These are phyloP conservation scores for Spisula solida DNA, from an alignment of 2,888 invertebrate genomes.

Conservation along the genomic window DNA sequence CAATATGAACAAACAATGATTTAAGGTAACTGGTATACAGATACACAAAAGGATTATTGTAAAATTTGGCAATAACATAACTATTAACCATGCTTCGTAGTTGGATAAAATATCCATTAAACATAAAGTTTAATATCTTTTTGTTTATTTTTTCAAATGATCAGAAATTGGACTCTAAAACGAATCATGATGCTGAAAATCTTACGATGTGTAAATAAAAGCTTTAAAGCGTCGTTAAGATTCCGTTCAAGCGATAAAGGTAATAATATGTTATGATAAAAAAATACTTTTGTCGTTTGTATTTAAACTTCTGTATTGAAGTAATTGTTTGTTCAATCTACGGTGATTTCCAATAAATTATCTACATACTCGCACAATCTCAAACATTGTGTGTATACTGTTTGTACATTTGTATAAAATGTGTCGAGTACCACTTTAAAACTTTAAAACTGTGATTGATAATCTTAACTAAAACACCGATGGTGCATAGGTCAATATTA, in stretches of 20 bases:
- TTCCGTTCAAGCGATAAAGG: neutral
- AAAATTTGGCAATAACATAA: neutral
- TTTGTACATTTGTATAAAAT: constrained; percentile 34
- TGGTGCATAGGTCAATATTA: neutral
- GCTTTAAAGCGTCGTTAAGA: neutral
- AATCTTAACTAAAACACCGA: constrained; percentile 12
- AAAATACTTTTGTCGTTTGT: neutral
- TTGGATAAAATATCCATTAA: neutral
- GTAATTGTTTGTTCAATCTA: neutral
- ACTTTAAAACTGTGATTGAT: constrained; percentile 21
- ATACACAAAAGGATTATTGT: neutral
- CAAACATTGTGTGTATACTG: neutral
- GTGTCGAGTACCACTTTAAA: constrained; percentile 36
- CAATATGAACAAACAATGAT: neutral
- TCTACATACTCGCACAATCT: neutral
- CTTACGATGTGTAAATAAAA: no score
- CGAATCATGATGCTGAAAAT: no score
- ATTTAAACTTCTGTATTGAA: neutral
- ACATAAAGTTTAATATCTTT: neutral
- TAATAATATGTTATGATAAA: neutral
- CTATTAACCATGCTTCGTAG: neutral
- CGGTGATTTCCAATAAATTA: neutral
- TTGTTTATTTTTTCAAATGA: neutral
- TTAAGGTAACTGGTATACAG: neutral
- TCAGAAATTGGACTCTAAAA: neutral